Percentiles rank a stretch among this genome's conserved stretches.
phyloP scores from a whole-genome alignment of 2,797 vertebrate genomes.

The Enteromius afrohamiltoni region DNA sequence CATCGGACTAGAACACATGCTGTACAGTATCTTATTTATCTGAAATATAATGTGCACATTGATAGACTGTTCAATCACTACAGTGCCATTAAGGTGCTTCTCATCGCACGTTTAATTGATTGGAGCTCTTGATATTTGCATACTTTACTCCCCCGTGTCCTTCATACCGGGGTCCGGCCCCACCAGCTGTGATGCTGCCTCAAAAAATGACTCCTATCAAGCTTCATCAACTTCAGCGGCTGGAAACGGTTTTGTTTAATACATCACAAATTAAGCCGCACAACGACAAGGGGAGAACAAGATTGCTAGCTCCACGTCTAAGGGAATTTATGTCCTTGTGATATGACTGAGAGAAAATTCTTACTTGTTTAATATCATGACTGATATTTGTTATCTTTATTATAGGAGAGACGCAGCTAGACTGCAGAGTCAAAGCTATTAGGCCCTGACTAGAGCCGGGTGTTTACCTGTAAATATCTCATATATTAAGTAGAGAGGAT shows the following conservation, averaged over 20 bases:
- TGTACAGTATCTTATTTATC: constrained; percentile 13
- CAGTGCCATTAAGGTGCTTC: constrained; percentile 64
- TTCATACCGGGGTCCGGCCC: constrained; percentile 58
- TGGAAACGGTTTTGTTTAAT: constrained; percentile 76
- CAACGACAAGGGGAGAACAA: constrained; percentile 65
- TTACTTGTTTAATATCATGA: constrained; percentile 62
- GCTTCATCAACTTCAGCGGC: constrained; percentile 74
- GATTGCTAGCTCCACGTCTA: constrained; percentile 61
- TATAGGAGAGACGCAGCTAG: background rate
- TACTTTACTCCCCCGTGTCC: constrained; percentile 57
- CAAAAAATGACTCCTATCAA: constrained; percentile 71
- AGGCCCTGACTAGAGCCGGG: background rate
- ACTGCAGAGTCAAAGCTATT: constrained; percentile 16
- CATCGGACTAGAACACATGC: constrained; percentile 41
- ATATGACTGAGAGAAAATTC: constrained; percentile 65
- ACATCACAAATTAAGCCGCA: constrained; percentile 69
- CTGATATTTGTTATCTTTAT: constrained; percentile 43
- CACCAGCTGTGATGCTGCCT: constrained; percentile 60
- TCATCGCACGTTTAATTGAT: constrained; percentile 60
- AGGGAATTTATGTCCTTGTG: constrained; percentile 60
- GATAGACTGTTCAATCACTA: constrained; percentile 49
- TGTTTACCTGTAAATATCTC: background rate
- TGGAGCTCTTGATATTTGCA: constrained; percentile 64
- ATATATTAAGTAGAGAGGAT: background rate
- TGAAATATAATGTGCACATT: constrained; percentile 20